Evolutionary conservation across 2,797 vertebrate species (phyloP), one percentile per base, ranked within the genome.

Genomic region (Falco rusticolus): DNA sequence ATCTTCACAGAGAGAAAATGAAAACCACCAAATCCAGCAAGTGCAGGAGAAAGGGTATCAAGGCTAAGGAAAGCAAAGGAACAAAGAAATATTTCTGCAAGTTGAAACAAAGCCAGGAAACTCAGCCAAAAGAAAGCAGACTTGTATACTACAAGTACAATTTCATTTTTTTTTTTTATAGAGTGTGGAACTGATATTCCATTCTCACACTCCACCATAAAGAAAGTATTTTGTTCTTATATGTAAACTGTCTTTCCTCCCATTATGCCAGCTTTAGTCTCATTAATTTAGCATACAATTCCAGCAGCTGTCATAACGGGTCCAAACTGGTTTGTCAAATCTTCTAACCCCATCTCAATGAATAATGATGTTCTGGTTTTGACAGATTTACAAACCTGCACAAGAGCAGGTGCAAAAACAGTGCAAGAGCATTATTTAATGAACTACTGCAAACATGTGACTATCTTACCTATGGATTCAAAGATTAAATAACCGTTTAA

Each of bases 401-500:
- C 34, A 34, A 56, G 8, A 65, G 71, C 88, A 89, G 59, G 81
- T 79, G 84, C 31, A 63, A 57, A 8, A 70, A 45, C 47, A 45
- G 28, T 31, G 54, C 66, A 78, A 87, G 76, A 87, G 76, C 54
- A 19, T 71, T 76, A 79, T 57, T 81, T 47, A 53, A 70, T 8
- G 57, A 81, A 28, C 16, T 13, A 15, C 19, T 25, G 31, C 78
- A 78, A 91, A 83, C 61, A 85, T 10, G 37, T 53, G 69, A n/a
- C 25, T 51, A 22, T 45, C 72, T 91, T 43, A 91, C 64, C 43
- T 14, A 25, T 5, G 31, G 54, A 69, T 81, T 66, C 76, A 61
- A 72, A 90, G 87, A 81, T 72, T 29, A 84, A 89, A 66, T 47
- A 54, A 84, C 87, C 47, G 2, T 97, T 96, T 97, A 96, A 97